phyloP scores from a whole-genome alignment of 2,888 invertebrate genomes.

The Idaea biselata region DNA sequence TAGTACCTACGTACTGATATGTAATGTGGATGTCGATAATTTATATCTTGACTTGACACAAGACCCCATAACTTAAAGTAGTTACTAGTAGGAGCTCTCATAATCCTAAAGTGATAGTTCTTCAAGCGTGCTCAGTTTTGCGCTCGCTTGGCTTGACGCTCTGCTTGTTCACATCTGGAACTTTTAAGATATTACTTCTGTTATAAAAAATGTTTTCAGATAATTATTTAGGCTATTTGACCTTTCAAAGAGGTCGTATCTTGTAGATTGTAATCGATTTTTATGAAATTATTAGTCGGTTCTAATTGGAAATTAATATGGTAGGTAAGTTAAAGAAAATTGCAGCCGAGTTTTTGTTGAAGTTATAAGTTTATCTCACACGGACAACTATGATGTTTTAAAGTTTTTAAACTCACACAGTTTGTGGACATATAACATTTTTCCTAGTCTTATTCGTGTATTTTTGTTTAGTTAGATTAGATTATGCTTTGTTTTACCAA shows the following conservation, averaged over 20 bases:
- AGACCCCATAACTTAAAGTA: not conserved
- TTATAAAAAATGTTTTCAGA: conserved; percentile 9
- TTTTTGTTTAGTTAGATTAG: too few relatives aligned
- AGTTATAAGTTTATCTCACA: not conserved
- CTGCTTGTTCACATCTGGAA: not conserved
- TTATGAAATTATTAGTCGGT: conserved; percentile 25
- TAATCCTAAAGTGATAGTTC: not conserved
- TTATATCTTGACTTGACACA: not conserved
- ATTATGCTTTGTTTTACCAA: too few relatives aligned
- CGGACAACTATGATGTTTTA: too few relatives aligned
- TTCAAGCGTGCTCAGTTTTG: not conserved
- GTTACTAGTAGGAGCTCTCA: not conserved
- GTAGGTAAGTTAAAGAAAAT: conserved; percentile 14
- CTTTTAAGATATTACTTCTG: conserved; percentile 13
- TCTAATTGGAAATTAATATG: conserved; percentile 23
- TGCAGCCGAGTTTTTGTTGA: not conserved
- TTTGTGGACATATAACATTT: too few relatives aligned
- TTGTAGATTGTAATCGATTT: conserved; percentile 30
- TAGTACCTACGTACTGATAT: too few relatives aligned
- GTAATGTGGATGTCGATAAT: too few relatives aligned
- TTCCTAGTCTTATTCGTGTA: too few relatives aligned
- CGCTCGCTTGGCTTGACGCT: not conserved
- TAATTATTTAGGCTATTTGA: conserved; percentile 27
- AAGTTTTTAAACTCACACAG: too few relatives aligned
- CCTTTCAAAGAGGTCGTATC: conserved; percentile 25